A percentile compares a stretch with the other conserved stretches of the same genome.
These are phyloP conservation scores for Sarotherodon lohbergeri DNA, from an alignment of 2,113 vertebrate genomes.

Conservation along the genomic window DNA sequence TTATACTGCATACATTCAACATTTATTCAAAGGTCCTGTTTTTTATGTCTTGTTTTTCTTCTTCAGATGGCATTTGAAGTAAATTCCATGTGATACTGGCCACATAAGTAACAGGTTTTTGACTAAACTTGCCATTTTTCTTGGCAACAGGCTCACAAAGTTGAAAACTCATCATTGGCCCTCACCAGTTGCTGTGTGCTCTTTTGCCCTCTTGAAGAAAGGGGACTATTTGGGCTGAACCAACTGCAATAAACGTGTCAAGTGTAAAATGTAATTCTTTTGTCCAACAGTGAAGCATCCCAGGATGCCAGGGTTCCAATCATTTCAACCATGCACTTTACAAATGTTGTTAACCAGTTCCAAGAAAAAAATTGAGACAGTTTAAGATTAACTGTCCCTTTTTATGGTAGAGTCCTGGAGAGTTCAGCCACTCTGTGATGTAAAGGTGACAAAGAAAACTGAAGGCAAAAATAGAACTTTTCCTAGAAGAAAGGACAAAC, in stretches of 20 bases:
- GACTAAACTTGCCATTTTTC: not conserved
- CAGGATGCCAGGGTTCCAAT: not conserved
- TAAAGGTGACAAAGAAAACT: not conserved
- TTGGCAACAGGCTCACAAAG: not conserved
- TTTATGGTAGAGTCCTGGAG: not conserved
- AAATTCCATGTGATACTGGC: not conserved
- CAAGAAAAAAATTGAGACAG: not conserved
- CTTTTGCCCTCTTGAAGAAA: not conserved
- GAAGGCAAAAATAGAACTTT: not conserved
- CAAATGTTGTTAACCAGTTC: not conserved
- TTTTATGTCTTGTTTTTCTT: not conserved
- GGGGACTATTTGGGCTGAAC: not conserved
- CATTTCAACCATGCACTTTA: not conserved
- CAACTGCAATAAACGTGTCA: not conserved
- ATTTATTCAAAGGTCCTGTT: not conserved
- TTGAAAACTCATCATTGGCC: not conserved
- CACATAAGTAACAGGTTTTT: not conserved
- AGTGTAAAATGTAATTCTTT: not conserved
- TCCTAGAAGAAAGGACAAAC: fast-evolving
- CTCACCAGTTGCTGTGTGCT: not conserved
- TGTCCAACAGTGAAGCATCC: not conserved
- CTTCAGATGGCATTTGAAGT: not conserved
- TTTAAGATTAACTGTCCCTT: not conserved
- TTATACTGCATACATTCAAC: not conserved
- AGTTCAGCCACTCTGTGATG: not conserved